A percentile compares a stretch with the other conserved stretches of the same genome.
Evolutionary conservation across 2,888 invertebrate species (phyloP).

Genomic region (Drosophila leonis): DNA sequence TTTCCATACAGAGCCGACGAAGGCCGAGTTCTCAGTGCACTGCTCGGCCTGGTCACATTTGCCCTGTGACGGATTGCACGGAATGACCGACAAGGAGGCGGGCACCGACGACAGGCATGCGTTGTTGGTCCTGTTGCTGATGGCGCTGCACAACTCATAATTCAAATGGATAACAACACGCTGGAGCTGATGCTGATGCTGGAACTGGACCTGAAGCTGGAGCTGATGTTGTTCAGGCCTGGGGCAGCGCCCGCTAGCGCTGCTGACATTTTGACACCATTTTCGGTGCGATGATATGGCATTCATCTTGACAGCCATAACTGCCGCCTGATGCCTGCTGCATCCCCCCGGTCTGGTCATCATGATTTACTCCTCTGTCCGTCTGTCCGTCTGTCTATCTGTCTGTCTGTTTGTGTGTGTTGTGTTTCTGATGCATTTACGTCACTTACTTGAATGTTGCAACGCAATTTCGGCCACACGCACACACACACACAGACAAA

Average conservation of each 20-base stretch:
- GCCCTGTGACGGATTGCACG: conserved; percentile 61
- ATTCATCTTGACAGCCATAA: conserved; percentile 83
- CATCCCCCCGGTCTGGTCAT: conserved; percentile 11
- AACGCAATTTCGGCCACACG: conserved; percentile 72
- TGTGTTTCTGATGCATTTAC: conserved; percentile 74
- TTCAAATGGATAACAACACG: conserved; percentile 72
- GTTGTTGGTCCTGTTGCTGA: conserved; percentile 50
- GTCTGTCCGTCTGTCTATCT: conserved; percentile 11
- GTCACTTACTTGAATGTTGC: conserved; percentile 81
- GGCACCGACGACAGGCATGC: conserved; percentile 44
- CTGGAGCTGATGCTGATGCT: not conserved
- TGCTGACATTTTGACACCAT: conserved; percentile 80
- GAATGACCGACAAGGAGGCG: conserved; percentile 31
- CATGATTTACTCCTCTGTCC: conserved; percentile 60
- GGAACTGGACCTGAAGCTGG: not conserved
- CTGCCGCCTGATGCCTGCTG: conserved; percentile 64
- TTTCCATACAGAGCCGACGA: conserved; percentile 26
- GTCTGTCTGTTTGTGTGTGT: conserved; percentile 40
- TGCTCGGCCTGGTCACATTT: conserved; percentile 32
- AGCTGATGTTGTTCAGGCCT: conserved; percentile 9
- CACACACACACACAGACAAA: conserved; percentile 21
- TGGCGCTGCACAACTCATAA: conserved; percentile 70
- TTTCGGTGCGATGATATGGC: conserved; percentile 82
- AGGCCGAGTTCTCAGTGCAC: conserved; percentile 13
- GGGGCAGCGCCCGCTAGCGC: conserved; percentile 33